Evolutionary conservation across 2,113 vertebrate species (phyloP), one percentile per base, ranked within the genome.

Genomic region (Nothobranchius furzeri): DNA sequence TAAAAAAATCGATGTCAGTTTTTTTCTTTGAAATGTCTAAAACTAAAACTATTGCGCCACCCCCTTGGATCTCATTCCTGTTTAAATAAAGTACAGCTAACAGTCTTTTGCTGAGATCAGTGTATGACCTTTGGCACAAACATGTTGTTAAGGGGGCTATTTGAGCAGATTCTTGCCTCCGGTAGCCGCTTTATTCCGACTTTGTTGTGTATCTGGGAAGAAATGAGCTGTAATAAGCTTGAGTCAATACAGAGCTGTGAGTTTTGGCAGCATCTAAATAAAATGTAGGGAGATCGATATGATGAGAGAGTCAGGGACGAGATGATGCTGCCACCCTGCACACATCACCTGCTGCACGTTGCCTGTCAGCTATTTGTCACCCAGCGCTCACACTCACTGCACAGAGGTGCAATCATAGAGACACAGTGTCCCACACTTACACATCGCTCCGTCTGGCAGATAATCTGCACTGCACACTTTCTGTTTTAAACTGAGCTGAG

Each of bases 251-350:
- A 12, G 65, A 73, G 69, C 82, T 84, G 80, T 66, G 88, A 85
- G 87, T 74, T 88, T 90, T 88, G 86, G 87, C 81, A 82, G 84
- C 65, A 82, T 75, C 79, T 85, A 84, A 90, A 89, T 81, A 87
- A 90, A 76, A 91, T 53, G 55, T 70, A 76, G 68, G 68, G 43
- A 63, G 75, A 87, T 91, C 85, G 60, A 91, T 92, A 64, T 13
- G 49, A 76, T 62, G 77, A 73, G 61, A 75, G 73, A 72, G 75
- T 49, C 65, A 76, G 70, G 86, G 70, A 83, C 72, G 54, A 49
- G 55, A 46, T 52, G 40, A 77, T 54, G 48, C 46, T 20, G 51
- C 72, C 54, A 14, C 51, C 20, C 11, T 55, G 40, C 4, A 37
- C 58, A 49, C 57, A 62, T 79, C 63, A 76, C 72, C 80, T 81